phyloP scores from a whole-genome alignment of 2,797 vertebrate genomes.

The Enteromius unitaeniatus region DNA sequence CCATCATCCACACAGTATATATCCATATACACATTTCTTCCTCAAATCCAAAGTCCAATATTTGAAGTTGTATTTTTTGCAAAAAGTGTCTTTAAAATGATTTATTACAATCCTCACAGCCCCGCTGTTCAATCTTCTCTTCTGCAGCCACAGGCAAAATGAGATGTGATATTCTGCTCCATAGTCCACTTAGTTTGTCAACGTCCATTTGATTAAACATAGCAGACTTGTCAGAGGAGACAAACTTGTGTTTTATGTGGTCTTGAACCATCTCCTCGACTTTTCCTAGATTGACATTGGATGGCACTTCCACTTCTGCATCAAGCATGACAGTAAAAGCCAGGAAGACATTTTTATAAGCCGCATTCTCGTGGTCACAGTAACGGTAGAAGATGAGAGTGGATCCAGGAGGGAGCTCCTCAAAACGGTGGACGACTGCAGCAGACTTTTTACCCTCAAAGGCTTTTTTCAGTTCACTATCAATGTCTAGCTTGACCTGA shows the following conservation, averaged over 20 bases:
- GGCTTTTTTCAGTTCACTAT: conserved; percentile 77
- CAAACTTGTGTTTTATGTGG: conserved; percentile 80
- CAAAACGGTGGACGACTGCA: conserved; percentile 87
- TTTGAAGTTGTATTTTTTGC: neutral
- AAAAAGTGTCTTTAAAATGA: conserved; percentile 6
- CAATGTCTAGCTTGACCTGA: conserved; percentile 83
- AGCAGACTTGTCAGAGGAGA: conserved; percentile 55
- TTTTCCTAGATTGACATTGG: conserved; percentile 67
- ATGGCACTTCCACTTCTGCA: conserved; percentile 77
- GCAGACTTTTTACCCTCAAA: conserved; percentile 79
- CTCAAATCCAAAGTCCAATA: neutral
- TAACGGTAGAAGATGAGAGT: conserved; percentile 97
- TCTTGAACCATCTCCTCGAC: conserved; percentile 84
- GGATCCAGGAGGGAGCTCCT: conserved; percentile 86
- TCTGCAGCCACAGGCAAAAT: conserved; percentile 83
- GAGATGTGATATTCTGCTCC: conserved; percentile 88
- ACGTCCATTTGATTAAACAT: conserved; percentile 80
- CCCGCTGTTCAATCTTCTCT: conserved; percentile 73
- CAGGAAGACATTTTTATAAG: conserved; percentile 87
- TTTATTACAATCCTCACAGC: conserved; percentile 69
- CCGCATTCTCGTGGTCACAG: conserved; percentile 90
- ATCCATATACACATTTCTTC: neutral
- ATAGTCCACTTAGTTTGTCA: conserved; percentile 85
- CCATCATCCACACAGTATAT: neutral
- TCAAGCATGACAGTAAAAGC: conserved; percentile 83